Percentiles rank a stretch among this genome's conserved stretches.
Conservation (phyloP, 2,113 vertebrate genomes). For the Aplodontia rufa region DNA sequence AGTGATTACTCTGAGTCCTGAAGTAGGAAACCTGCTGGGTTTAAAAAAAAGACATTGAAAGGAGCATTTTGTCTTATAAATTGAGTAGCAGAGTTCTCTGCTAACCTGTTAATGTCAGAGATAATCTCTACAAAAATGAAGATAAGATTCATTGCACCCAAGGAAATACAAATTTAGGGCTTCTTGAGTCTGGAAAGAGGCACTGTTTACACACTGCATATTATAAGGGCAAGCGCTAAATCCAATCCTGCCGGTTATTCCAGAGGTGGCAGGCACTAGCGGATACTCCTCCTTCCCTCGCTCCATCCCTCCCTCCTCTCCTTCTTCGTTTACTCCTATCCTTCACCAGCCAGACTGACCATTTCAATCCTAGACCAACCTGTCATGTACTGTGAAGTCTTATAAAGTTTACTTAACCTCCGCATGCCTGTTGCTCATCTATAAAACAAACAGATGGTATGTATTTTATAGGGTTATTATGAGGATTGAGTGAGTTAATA, state of each 20-base stretch:
- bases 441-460: background rate
- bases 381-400: background rate
- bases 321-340: background rate
- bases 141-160: slow-evolving; percentile 18
- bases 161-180: slow-evolving; percentile 29
- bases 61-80: slow-evolving; percentile 63
- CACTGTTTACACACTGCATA: background rate
- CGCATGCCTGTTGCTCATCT: background rate
- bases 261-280: background rate
- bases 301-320: accelerated
- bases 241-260: background rate
- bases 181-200: background rate
- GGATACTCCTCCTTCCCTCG: background rate
- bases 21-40: slow-evolving; percentile 61
- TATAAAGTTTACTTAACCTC: background rate
- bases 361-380: background rate
- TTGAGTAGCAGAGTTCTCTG: slow-evolving; percentile 54
- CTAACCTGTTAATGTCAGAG: slow-evolving; percentile 63
- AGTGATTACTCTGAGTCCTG: slow-evolving; percentile 53
- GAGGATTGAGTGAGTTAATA: background rate
- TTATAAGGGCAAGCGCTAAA: background rate
- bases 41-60: slow-evolving; percentile 42
- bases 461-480: background rate
- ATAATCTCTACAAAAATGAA: slow-evolving; percentile 33
- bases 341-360: background rate